phyloP scores from a whole-genome alignment of 2,888 invertebrate species.

The Byasa hedistus region DNA sequence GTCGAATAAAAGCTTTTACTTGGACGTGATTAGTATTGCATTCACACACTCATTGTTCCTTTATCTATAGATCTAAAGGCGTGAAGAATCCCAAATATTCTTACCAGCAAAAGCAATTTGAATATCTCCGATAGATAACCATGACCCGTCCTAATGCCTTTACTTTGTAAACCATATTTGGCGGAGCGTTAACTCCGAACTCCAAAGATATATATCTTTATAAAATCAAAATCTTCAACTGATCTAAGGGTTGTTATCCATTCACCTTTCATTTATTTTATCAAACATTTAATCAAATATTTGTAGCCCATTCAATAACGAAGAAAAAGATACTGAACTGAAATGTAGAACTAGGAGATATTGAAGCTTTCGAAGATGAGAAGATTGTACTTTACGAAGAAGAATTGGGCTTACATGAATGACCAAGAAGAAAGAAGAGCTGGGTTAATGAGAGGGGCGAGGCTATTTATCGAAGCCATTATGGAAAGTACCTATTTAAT shows the following conservation, averaged over 20 bases:
- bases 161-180: conserved; percentile 39
- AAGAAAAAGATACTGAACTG: too few relatives aligned
- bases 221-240: conserved; percentile 60
- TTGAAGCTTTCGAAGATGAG: too few relatives aligned
- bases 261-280: not conserved
- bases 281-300: not conserved
- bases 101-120: conserved; percentile 24
- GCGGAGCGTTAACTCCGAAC: conserved; percentile 36
- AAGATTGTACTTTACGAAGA: too few relatives aligned
- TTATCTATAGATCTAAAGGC: conserved; percentile 32
- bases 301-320: not conserved
- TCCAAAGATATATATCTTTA: conserved; percentile 43
- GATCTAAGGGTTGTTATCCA: not conserved
- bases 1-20: not conserved
- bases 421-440: too few relatives aligned
- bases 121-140: conserved; percentile 28
- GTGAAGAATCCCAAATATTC: conserved; percentile 28
- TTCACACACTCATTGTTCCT: conserved; percentile 32
- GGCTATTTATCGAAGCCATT: too few relatives aligned
- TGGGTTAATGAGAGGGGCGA: too few relatives aligned
- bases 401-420: too few relatives aligned
- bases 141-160: conserved; percentile 29
- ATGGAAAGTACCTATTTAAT: too few relatives aligned
- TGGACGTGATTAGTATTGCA: conserved; percentile 14
- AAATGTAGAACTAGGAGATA: too few relatives aligned